phyloP scores from a whole-genome alignment of 2,888 invertebrate genomes.

The Ellobium chinense region DNA sequence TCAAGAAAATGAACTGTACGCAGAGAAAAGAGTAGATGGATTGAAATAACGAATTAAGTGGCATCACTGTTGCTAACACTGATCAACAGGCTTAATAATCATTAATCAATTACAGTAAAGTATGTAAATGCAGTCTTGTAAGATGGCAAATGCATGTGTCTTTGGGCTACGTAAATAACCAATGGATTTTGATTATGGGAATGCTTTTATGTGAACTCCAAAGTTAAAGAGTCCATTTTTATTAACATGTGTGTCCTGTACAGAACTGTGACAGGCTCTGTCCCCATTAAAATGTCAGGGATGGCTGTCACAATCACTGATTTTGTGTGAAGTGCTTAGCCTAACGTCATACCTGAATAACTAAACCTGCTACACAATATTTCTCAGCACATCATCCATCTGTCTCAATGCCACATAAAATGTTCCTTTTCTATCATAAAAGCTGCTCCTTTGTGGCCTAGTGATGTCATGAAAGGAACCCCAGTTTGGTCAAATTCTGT shows the following conservation, averaged over 20 bases:
- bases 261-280: neutral
- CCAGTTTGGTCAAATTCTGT: too few species aligned
- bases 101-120: neutral
- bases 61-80: neutral
- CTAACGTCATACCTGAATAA: too few species aligned
- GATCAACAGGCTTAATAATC: too few species aligned
- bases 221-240: neutral
- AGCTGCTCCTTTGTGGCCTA: too few species aligned
- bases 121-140: conserved; percentile 23
- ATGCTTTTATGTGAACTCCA: neutral
- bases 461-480: too few species aligned
- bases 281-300: too few species aligned
- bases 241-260: neutral
- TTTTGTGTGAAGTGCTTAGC: too few species aligned
- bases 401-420: too few species aligned
- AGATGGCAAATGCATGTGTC: neutral
- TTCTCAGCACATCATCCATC: too few species aligned
- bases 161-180: neutral
- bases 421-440: too few species aligned
- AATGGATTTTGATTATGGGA: neutral
- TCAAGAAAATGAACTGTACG: neutral
- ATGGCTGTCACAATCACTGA: too few species aligned
- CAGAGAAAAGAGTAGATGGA: neutral
- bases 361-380: too few species aligned
- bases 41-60: conserved; percentile 2